phyloP scores from a whole-genome alignment of 2,797 vertebrate species.

The Balearica regulorum region DNA sequence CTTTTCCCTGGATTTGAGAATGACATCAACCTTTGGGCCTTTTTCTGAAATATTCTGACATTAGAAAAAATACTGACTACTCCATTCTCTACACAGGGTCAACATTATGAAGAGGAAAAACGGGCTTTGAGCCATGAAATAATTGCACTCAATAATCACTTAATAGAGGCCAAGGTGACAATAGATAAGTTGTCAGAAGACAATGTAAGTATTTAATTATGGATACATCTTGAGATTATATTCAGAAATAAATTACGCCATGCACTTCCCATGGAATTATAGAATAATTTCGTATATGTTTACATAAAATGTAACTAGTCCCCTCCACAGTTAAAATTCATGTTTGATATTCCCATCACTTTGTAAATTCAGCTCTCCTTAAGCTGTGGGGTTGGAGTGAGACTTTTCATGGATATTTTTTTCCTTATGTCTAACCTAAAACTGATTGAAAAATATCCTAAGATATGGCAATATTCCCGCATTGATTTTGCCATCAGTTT shows the following conservation, averaged over 20 bases:
- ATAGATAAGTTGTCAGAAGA: slow-evolving; percentile 94
- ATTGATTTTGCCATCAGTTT: background rate
- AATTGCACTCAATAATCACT: slow-evolving; percentile 93
- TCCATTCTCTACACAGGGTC: slow-evolving; percentile 76
- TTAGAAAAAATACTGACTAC: background rate
- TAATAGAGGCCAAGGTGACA: slow-evolving; percentile 95
- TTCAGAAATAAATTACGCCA: background rate
- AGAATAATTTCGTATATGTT: background rate
- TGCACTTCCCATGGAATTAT: background rate
- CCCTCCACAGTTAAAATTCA: background rate
- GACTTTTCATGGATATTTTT: background rate
- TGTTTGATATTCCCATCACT: background rate
- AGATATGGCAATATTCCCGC: background rate
- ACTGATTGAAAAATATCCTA: background rate
- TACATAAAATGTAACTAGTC: background rate
- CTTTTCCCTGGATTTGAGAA: background rate
- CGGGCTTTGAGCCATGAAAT: slow-evolving; percentile 92
- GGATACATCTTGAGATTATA: background rate
- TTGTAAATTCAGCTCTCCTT: background rate
- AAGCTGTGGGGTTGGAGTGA: background rate
- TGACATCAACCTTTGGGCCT: background rate
- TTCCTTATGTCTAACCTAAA: background rate
- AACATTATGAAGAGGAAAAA: slow-evolving; percentile 94
- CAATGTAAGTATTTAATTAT: slow-evolving; percentile 84
- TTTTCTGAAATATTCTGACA: background rate